Percentiles rank a stretch among this genome's conserved stretches.
These are phyloP conservation scores for Danio choprae DNA, from an alignment of 2,797 vertebrate species.

Conservation along the genomic window DNA sequence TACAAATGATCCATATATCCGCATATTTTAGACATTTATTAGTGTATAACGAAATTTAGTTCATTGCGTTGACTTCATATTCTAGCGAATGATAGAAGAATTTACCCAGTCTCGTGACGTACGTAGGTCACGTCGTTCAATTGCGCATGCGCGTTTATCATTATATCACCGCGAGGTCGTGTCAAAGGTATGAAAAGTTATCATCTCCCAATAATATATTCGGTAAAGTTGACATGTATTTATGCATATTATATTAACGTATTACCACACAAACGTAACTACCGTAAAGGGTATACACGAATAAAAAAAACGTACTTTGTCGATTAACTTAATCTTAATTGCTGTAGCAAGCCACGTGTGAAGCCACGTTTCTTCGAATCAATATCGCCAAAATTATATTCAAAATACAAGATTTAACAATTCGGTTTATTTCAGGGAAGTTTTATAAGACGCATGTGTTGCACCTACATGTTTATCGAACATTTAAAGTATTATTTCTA, in stretches of 20 bases:
- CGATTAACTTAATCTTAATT: neutral
- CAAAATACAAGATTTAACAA: neutral
- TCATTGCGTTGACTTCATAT: neutral
- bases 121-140: neutral
- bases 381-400: neutral
- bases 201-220: neutral
- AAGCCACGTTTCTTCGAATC: neutral
- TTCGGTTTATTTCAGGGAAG: neutral
- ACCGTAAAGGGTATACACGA: neutral
- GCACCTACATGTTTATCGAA: neutral
- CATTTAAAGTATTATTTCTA: neutral
- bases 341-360: neutral
- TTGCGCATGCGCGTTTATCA: neutral
- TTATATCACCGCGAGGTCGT: neutral
- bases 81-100: neutral
- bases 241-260: neutral
- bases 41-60: neutral
- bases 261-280: neutral
- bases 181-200: neutral
- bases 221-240: neutral
- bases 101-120: neutral
- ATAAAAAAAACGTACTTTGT: neutral
- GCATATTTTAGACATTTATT: neutral
- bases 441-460: neutral
- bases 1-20: neutral